Conservation (phyloP, 2,888 invertebrate species). For the Endotricha flammealis region DNA sequence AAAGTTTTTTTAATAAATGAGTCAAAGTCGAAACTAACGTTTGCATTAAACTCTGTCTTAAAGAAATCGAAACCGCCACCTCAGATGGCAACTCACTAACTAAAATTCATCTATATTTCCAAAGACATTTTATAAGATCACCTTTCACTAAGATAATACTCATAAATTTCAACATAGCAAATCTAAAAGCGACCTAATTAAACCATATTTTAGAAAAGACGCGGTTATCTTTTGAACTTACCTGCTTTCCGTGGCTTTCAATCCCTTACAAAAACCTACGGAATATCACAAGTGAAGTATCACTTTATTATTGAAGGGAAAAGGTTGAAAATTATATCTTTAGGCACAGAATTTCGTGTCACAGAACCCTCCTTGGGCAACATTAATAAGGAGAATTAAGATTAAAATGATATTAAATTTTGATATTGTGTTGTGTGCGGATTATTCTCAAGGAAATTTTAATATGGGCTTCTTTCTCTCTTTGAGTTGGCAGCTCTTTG, state of each 20-base stretch:
- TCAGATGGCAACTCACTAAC: too few relatives aligned
- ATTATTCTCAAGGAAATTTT: constrained; percentile 72
- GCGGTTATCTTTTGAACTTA: constrained; percentile 72
- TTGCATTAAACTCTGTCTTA: too few relatives aligned
- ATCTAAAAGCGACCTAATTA: constrained; percentile 64
- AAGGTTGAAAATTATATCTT: constrained; percentile 22
- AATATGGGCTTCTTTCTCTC: constrained; percentile 58
- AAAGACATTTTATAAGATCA: background rate
- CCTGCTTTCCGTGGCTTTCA: constrained; percentile 49
- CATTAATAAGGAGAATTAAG: constrained; percentile 76
- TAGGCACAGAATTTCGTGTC: constrained; percentile 28
- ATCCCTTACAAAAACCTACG: constrained; percentile 30
- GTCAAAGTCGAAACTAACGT: too few relatives aligned
- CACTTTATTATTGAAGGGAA: constrained; percentile 7
- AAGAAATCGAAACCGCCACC: too few relatives aligned
- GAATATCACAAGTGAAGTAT: constrained; percentile 6
- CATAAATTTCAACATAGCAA: constrained; percentile 23
- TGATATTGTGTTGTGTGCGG: constrained; percentile 76
- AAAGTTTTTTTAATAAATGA: too few relatives aligned
- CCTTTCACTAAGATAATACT: constrained; percentile 13
- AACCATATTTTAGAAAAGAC: constrained; percentile 51
- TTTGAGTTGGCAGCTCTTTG: constrained; percentile 44
- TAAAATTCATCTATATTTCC: too few relatives aligned
- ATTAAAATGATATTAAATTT: constrained; percentile 79
- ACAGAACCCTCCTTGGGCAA: constrained; percentile 58